These are phyloP conservation scores for Notiomystis cincta DNA, from an alignment of 2,113 vertebrate genomes.

Conservation along the genomic window DNA sequence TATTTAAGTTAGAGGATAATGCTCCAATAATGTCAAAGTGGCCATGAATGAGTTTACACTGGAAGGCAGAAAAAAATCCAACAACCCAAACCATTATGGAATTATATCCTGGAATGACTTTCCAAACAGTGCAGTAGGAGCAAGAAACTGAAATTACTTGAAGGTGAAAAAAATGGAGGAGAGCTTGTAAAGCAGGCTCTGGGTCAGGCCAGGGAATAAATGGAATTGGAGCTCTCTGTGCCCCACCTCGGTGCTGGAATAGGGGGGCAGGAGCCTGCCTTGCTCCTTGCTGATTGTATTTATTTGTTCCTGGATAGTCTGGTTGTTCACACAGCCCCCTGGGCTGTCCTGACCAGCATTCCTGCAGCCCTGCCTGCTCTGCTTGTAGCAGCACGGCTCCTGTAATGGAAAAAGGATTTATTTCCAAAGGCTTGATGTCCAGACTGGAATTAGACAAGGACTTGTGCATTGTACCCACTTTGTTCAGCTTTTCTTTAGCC, in stretches of 20 bases:
- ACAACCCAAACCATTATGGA: neutral
- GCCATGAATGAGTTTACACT: neutral
- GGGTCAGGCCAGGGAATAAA: neutral
- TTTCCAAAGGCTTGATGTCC: neutral
- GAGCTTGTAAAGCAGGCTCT: neutral
- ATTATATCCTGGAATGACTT: neutral
- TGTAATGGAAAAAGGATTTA: neutral
- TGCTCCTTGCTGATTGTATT: neutral
- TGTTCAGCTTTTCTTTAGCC: neutral
- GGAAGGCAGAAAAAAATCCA: accelerated
- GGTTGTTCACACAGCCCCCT: no score
- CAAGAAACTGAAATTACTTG: neutral
- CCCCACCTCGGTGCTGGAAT: neutral
- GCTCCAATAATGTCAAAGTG: neutral
- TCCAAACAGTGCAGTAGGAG: neutral
- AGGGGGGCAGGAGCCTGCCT: neutral
- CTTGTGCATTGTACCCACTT: neutral
- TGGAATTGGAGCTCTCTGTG: neutral
- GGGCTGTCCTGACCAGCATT: neutral
- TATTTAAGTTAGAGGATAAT: neutral
- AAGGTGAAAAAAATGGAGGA: neutral
- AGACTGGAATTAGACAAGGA: neutral
- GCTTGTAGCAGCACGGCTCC: neutral
- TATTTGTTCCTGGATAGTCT: neutral
- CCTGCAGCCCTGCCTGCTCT: neutral